Evolutionary conservation across 2,888 invertebrate species (phyloP).

Genomic region (Yponomeuta sedellus): DNA sequence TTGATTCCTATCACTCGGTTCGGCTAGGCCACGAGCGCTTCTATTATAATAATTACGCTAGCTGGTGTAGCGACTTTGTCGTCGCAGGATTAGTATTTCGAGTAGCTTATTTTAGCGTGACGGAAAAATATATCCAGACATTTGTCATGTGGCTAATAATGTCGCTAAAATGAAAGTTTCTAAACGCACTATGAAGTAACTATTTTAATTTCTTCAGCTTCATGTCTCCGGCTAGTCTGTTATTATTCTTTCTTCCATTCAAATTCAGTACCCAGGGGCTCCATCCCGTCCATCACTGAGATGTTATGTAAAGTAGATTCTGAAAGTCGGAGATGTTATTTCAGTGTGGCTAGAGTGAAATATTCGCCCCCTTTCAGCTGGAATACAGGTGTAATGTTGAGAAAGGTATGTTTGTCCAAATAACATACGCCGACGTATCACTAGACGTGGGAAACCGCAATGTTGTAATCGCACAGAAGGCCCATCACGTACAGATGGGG

Average conservation of each 20-base stretch:
- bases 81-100: no score
- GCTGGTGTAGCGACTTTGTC: no score
- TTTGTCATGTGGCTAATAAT: no score
- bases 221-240: background rate
- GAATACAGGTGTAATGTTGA: slow-evolving; percentile 7
- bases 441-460: background rate
- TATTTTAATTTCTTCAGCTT: background rate
- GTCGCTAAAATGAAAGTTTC: no score
- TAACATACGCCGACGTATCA: background rate
- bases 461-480: background rate
- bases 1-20: no score
- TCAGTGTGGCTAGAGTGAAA: background rate
- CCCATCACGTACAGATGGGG: no score
- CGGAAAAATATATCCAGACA: no score
- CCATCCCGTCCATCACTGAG: background rate
- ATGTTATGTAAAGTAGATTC: background rate
- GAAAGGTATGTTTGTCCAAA: slow-evolving; percentile 4
- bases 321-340: slow-evolving; percentile 6
- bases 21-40: no score
- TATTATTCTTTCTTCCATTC: background rate
- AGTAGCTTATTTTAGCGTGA: no score
- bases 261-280: background rate
- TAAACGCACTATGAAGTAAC: background rate
- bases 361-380: background rate
- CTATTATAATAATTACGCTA: no score